Conservation (phyloP, 2,797 vertebrate species). For the Dicrostonyx torquatus region DNA sequence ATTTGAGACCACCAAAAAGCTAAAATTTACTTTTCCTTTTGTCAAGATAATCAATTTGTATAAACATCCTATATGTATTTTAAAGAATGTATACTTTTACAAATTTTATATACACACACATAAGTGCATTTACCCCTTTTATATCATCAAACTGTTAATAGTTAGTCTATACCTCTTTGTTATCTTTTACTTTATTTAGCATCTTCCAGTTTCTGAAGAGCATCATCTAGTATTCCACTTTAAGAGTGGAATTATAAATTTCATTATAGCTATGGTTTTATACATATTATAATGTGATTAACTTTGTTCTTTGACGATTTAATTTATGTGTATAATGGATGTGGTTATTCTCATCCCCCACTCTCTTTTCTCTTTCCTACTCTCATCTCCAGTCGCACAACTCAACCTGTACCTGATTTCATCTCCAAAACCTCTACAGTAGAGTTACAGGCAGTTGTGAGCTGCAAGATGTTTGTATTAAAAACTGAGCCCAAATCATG, state of each 20-base stretch:
- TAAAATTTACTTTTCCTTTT: not conserved
- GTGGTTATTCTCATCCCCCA: not conserved
- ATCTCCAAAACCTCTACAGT: not conserved
- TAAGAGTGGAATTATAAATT: not conserved
- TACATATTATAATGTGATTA: not conserved
- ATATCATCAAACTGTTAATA: not conserved
- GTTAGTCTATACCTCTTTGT: not conserved
- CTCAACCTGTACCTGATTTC: not conserved
- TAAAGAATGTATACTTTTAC: not conserved
- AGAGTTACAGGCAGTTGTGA: not conserved
- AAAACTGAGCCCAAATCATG: too few relatives aligned
- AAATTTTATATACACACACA: not conserved
- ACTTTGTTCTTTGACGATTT: not conserved
- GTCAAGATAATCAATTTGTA: not conserved
- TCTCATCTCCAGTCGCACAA: accelerated
- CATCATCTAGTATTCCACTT: not conserved
- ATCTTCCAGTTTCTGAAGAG: not conserved
- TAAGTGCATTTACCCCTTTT: not conserved
- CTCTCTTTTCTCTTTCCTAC: too few relatives aligned
- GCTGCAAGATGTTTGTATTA: not conserved
- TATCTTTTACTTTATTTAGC: not conserved
- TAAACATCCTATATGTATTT: not conserved
- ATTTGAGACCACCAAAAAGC: not conserved
- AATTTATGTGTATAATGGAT: not conserved
- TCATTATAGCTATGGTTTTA: not conserved